Percentiles rank a stretch among this genome's conserved stretches.
Conservation (phyloP, 2,797 vertebrate genomes). For the Menidia menidia region DNA sequence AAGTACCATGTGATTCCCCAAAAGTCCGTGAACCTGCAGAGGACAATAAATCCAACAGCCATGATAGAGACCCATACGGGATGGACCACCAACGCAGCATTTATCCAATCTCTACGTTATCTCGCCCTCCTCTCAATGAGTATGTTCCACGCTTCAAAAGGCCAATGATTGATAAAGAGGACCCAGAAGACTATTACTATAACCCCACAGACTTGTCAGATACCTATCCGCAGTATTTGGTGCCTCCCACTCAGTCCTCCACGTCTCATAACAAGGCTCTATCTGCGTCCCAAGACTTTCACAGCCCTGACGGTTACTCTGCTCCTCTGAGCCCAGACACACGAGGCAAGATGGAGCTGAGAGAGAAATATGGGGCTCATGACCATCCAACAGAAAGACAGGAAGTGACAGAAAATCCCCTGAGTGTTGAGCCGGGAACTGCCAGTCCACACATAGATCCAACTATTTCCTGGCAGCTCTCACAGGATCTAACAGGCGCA, state of each 20-base stretch:
- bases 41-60: conserved; percentile 66
- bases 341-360: conserved; percentile 74
- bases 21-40: conserved; percentile 67
- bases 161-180: conserved; percentile 50
- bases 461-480: conserved; percentile 52
- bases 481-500: conserved; percentile 15
- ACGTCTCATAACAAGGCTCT: conserved; percentile 20
- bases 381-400: conserved; percentile 49
- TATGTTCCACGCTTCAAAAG: conserved; percentile 68
- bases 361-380: conserved; percentile 68
- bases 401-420: conserved; percentile 54
- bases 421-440: conserved; percentile 41
- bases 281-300: conserved; percentile 32
- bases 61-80: conserved; percentile 78
- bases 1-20: conserved; percentile 82
- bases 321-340: conserved; percentile 41
- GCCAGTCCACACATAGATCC: conserved; percentile 26
- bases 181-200: conserved; percentile 80
- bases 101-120: conserved; percentile 56
- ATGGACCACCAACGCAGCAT: conserved; percentile 83
- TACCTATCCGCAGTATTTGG: conserved; percentile 36
- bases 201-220: conserved; percentile 60
- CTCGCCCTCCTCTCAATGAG: conserved; percentile 38
- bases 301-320: conserved; percentile 35
- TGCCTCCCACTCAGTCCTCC: conserved; percentile 42